Evolutionary conservation across 1,140 invertebrate genomes (phyloP), one percentile per base, ranked within the genome.

Genomic region (Drosophila santomea): DNA sequence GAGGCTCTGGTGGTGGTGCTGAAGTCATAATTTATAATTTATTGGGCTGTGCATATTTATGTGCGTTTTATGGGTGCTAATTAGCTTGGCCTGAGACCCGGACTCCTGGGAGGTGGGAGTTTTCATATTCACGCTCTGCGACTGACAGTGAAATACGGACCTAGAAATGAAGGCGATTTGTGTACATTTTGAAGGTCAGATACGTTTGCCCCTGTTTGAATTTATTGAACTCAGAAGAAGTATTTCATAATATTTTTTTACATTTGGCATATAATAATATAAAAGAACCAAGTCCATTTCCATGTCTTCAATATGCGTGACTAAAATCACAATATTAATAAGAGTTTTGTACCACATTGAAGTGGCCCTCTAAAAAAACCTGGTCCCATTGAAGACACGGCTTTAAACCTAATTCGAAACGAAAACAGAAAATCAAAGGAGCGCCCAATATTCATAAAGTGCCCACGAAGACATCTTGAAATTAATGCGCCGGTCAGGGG

Each of bases 21-120:
- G 58, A 71, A 77, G 63, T 89, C 77, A 80, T 89, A 89, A 89
- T 89, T 84, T 89, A 84, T 89, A 89, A 89, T 89, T 89, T 89
- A 89, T 89, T 89, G 80, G 76, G 47, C 56, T 39, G 73, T 58
- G 57, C 69, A 64, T 71, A 84, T 89, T 88, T 89, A 88, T 88
- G 80, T 89, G 84, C 76, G 72, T 80, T 88, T 88, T 88, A 88
- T 88, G 84, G 84, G 58, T 63, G 84, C 84, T 88, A 88, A 88
- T 88, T 88, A 88, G 83, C 83, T 71, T 50, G 62, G 71, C 55
- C 75, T 54, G 61, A 44, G 39, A 50, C 10, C 10, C 10, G 12
- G 32, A 17, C 44, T 23, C 2, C 38, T 11, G 6, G 12, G 25
- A 44, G 61, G 5, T 48, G 66, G 51, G 17, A 7, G 17, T 47